Percentiles rank a stretch among this genome's conserved stretches.
Evolutionary conservation across 92 coral and sea anemone genomes (phyloP).

Genomic region (Parazoanthus darwini): DNA sequence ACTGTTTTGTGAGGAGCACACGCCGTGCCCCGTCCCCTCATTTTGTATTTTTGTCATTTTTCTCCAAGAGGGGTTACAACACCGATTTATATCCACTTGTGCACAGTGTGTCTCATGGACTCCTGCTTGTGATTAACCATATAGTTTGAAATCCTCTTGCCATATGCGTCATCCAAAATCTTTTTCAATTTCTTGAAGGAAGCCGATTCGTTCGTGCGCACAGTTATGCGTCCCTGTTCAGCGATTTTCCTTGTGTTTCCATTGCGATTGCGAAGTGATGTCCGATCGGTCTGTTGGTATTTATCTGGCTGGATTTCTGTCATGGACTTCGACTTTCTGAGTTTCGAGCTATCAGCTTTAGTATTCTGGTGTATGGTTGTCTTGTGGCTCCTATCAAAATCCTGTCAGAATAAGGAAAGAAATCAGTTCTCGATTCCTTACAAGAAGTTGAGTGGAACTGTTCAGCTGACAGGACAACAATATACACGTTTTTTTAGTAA

Average conservation of each 20-base stretch:
- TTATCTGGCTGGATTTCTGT: background rate
- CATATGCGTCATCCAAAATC: background rate
- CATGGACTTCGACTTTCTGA: background rate
- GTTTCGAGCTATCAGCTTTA: background rate
- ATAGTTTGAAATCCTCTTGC: background rate
- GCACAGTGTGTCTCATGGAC: background rate
- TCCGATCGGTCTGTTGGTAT: background rate
- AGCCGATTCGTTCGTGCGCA: background rate
- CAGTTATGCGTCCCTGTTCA: background rate
- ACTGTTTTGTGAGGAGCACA: too few species aligned
- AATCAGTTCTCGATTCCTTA: too few species aligned
- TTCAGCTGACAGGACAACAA: too few species aligned
- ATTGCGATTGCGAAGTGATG: background rate
- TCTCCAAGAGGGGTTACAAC: too few species aligned
- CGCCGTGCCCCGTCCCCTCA: too few species aligned
- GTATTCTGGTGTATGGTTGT: background rate
- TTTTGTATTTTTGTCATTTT: too few species aligned
- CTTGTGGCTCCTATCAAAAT: background rate
- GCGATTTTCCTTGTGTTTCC: background rate
- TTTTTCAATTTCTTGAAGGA: slow-evolving; percentile 9
- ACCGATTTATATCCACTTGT: background rate
- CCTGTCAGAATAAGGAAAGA: slow-evolving; percentile 1
- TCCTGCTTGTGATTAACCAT: background rate
- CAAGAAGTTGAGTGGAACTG: too few species aligned
- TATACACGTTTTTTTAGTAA: too few species aligned